Evolutionary conservation across 2,888 invertebrate genomes (phyloP), one percentile per base, ranked within the genome.

Genomic region (Lampropteryx suffumata): DNA sequence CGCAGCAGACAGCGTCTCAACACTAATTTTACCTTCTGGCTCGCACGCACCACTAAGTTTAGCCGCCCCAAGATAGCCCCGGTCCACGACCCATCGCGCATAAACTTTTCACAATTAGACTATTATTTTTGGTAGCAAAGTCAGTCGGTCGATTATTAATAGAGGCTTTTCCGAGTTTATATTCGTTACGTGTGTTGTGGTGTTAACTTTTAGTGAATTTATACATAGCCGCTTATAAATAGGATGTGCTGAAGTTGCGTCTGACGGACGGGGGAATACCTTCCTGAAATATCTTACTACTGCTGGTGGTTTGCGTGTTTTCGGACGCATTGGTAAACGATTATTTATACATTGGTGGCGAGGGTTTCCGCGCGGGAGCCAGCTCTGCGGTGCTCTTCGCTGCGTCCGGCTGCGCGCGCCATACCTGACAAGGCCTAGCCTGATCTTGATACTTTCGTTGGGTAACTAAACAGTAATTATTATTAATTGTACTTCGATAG

Each of bases 81-180:
- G 89, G 88, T 90, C 90, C 90, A 86, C 90, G 89, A 89, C 85
- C 90, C 90, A 89, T 89, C 90, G 84, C 87, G 87, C 88, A 90
- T 89, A 89, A 90, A 90, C 90, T 90, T 90, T 89, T 90, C 91
- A 89, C 89, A 91, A 91, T 91, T 91, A 91, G 91, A 91, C 91
- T 90, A 91, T 91, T 91, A 91, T 91, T 91, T 91, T 91, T 89
- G 91, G 90, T 90, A 90, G 90, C 90, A 85, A 90, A 89, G 90
- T 90, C 90, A 89, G 90, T 90, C 90, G 90, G 90, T 87, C 90
- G 91, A 90, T 89, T 91, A 91, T 91, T 91, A 91, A 91, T 91
- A 91, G 91, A 88, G 89, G 89, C 89, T 90, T 90, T 90, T 89
- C 86, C 88, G 88, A 90, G 90, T 89, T 89, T 90, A 89, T 90